Evolutionary conservation across 2,888 invertebrate genomes (phyloP).

Genomic region (Acronicta aceris): DNA sequence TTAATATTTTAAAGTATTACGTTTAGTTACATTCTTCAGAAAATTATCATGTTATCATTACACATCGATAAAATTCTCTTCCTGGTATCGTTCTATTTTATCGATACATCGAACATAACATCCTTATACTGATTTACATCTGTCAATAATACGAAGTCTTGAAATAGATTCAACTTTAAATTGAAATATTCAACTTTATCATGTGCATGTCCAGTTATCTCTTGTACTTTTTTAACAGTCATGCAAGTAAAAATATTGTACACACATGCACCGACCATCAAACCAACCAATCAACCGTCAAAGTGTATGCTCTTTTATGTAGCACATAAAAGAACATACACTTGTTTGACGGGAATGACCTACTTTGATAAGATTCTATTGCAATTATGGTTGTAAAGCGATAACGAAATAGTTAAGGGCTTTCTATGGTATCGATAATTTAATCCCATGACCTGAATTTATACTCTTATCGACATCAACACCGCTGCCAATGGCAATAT

Average conservation of each 20-base stretch:
- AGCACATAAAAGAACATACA: constrained; percentile 18
- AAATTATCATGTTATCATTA: too few relatives aligned
- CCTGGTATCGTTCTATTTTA: too few relatives aligned
- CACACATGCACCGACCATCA: constrained; percentile 38
- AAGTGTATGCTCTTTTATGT: too few relatives aligned
- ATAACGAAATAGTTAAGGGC: constrained; percentile 13
- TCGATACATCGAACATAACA: too few relatives aligned
- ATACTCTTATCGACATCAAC: too few relatives aligned
- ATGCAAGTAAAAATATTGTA: constrained; percentile 36
- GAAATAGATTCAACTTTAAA: neutral
- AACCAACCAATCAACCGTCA: too few relatives aligned
- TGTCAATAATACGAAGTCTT: too few relatives aligned
- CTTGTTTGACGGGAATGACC: constrained; percentile 10
- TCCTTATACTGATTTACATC: too few relatives aligned
- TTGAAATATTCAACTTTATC: neutral
- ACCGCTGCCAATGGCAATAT: neutral
- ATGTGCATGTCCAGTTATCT: constrained; percentile 24
- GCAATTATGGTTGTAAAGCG: constrained; percentile 22
- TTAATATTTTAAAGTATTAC: too few relatives aligned
- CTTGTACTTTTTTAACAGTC: constrained; percentile 26
- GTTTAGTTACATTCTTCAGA: too few relatives aligned
- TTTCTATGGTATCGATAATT: constrained; percentile 12
- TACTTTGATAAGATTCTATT: constrained; percentile 25
- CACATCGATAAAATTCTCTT: too few relatives aligned
- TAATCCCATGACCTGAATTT: constrained; percentile 2